phyloP scores from a whole-genome alignment of 1,140 invertebrate species.

The Euwallacea similis region DNA sequence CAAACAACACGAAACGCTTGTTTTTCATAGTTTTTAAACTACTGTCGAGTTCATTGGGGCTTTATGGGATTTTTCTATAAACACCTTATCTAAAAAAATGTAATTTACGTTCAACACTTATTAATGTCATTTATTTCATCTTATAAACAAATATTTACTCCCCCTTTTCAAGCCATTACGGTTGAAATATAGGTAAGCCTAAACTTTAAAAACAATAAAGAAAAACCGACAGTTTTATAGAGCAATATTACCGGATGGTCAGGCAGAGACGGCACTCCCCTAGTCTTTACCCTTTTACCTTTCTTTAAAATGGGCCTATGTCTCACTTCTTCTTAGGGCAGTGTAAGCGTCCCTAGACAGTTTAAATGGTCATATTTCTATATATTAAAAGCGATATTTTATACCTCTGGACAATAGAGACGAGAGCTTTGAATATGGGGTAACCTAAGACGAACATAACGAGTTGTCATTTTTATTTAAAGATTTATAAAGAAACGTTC shows the following conservation, averaged over 20 bases:
- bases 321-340: constrained; percentile 30
- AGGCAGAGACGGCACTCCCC: constrained; percentile 9
- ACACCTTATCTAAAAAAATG: no score
- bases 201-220: constrained; percentile 1
- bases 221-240: constrained; percentile 11
- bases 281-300: constrained; percentile 32
- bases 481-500: no score
- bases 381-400: constrained; percentile 40
- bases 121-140: no score
- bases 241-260: constrained; percentile 1
- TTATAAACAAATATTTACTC: no score
- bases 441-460: not conserved
- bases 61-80: no score
- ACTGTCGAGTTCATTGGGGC: no score
- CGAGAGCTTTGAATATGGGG: not conserved
- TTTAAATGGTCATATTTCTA: constrained; percentile 36
- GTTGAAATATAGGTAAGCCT: no score
- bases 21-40: no score
- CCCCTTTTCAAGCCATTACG: no score
- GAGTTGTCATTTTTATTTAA: no score
- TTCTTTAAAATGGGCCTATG: constrained; percentile 36
- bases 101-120: no score
- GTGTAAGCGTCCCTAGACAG: constrained; percentile 23
- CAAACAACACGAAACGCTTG: no score
- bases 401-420: constrained; percentile 30